Evolutionary conservation across 2,797 vertebrate species (phyloP), one percentile per base, ranked within the genome.

Genomic region (Protosalanx chinensis): DNA sequence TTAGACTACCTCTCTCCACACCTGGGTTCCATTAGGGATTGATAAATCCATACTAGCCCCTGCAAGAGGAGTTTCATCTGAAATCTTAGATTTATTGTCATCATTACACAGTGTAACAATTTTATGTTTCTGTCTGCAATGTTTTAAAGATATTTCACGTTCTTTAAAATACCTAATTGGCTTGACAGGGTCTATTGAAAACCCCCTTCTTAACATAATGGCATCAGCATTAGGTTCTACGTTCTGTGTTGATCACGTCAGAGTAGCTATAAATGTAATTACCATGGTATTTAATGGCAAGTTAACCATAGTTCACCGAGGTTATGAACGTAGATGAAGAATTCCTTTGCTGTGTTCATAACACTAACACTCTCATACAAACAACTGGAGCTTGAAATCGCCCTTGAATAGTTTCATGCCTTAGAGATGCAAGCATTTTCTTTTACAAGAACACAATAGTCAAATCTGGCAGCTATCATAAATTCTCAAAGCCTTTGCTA

Each of bases 281-380:
- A 33, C 69, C 71, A 62, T 60, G 67, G 59, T 72, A 69, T 74
- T 27, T 20, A 46, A 46, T 46, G 72, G 74, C 68, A 75, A 74
- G 78, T 74, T 80, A 81, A 67, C 79, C 76, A 81, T 67, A 74
- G 76, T 79, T 82, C 67, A 76, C 68, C 74, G 27, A 30, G 71
- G 27, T 67, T 76, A 78, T 75, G 74, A 66, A 64, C 57, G 30
- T 62, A 72, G 62, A 82, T 78, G 73, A 78, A 78, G 33, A 78
- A 63, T 63, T 53, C 41, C 49, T 53, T 12, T n/a, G 23, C 68
- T 37, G 18, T 15, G 29, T 67, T 72, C 46, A 64, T 12, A 66
- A 64, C 73, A 76, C 58, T 68, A 72, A 63, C 33, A 60, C 23
- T 61, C 72, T 62, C 56, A 23, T 71, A 53, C 61, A 78, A 73